A percentile compares a stretch with the other conserved stretches of the same genome.
Conservation (phyloP, 1,140 invertebrate genomes). For the Drosophila baimaii region DNA sequence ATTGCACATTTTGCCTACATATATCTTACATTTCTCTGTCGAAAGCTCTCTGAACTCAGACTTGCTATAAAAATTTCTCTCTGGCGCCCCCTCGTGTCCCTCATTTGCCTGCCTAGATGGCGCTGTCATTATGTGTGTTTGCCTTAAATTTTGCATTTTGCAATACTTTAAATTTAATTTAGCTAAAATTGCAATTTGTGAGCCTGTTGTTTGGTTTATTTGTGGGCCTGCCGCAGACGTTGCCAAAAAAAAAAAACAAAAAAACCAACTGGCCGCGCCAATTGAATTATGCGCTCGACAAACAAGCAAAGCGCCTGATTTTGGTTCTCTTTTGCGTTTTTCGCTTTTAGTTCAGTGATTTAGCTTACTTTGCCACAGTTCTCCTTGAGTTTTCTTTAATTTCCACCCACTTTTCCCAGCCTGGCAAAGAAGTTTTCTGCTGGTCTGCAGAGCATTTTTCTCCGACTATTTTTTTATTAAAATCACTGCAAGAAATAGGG, state of each 20-base stretch:
- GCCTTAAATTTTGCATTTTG: background rate
- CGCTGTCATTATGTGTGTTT: background rate
- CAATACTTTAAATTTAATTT: slow-evolving; percentile 7
- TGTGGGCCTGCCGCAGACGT: slow-evolving; percentile 1
- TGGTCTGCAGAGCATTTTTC: background rate
- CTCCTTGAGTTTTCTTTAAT: slow-evolving; percentile 7
- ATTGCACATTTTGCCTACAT: background rate
- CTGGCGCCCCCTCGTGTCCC: background rate
- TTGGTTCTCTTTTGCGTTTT: background rate
- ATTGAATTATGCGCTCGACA: slow-evolving; percentile 67
- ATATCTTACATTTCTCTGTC: background rate
- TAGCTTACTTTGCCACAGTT: background rate
- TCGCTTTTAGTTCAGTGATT: slow-evolving; percentile 15
- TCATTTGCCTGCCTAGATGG: background rate
- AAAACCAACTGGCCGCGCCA: slow-evolving; percentile 42
- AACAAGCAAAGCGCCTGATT: slow-evolving; percentile 36
- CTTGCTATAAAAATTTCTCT: background rate
- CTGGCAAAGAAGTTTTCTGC: background rate
- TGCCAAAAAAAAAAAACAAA: slow-evolving; percentile 15
- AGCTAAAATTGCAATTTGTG: slow-evolving; percentile 3
- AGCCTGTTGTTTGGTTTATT: background rate
- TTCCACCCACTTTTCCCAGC: background rate
- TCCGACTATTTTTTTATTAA: background rate
- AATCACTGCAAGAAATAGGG: background rate
- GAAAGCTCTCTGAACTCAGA: background rate